These are phyloP conservation scores for Neoscelio sp. DNA, from an alignment of 2,888 invertebrate genomes.

Conservation along the genomic window DNA sequence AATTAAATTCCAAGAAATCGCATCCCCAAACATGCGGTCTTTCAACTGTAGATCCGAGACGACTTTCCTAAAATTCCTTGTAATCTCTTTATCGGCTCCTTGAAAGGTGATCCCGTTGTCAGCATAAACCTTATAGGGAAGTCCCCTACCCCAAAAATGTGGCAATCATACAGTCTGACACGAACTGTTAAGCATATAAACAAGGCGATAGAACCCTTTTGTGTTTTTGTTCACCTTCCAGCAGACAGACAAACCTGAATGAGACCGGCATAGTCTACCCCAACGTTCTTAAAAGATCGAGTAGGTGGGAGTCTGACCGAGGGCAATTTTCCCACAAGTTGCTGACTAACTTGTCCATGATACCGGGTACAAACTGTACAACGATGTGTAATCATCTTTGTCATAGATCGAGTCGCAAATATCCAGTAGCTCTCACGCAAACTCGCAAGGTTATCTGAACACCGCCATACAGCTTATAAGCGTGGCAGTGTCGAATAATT, in stretches of 20 bases:
- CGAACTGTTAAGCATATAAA: conserved; percentile 71
- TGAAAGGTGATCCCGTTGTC: conserved; percentile 74
- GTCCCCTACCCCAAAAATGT: conserved; percentile 71
- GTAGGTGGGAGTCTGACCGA: conserved; percentile 12
- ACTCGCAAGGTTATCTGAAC: too few species aligned
- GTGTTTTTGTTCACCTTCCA: conserved; percentile 53
- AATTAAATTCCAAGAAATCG: too few species aligned
- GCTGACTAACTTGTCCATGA: background rate
- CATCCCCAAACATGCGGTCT: too few species aligned
- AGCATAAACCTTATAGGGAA: conserved; percentile 59
- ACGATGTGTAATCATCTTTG: background rate
- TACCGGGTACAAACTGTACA: conserved; percentile 9
- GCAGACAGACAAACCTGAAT: conserved; percentile 28
- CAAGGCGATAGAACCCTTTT: conserved; percentile 56
- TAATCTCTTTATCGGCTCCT: conserved; percentile 69
- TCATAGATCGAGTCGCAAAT: too few species aligned
- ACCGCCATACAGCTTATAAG: too few species aligned
- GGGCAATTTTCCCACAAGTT: conserved; percentile 38
- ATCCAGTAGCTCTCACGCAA: too few species aligned
- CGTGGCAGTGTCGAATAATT: too few species aligned
- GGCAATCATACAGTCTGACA: conserved; percentile 60
- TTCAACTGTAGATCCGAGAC: background rate
- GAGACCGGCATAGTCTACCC: conserved; percentile 69
- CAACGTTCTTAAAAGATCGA: conserved; percentile 35
- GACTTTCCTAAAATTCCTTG: background rate